These are phyloP conservation scores for Nipponia nippon DNA, from an alignment of 2,113 vertebrate species.

Conservation along the genomic window DNA sequence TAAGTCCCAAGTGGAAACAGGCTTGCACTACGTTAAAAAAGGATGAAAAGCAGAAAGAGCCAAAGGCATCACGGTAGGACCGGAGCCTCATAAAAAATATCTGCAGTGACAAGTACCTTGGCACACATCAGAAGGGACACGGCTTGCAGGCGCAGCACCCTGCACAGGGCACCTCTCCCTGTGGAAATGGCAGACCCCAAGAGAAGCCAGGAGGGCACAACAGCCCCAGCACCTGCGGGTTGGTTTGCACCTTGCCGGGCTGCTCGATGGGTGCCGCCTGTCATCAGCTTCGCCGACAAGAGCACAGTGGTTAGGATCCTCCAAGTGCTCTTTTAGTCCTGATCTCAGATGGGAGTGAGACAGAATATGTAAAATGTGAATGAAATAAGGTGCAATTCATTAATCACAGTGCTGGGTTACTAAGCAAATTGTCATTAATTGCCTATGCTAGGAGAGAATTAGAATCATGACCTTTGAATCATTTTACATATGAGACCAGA, in stretches of 20 bases:
- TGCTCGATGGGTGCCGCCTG: rapidly evolving
- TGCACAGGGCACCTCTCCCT: background rate
- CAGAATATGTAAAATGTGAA: background rate
- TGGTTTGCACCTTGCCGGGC: background rate
- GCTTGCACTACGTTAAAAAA: background rate
- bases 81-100: background rate
- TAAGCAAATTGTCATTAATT: background rate
- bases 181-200: background rate
- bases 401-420: background rate
- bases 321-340: background rate
- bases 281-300: rapidly evolving
- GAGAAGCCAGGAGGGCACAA: background rate
- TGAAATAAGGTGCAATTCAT: background rate
- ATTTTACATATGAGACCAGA: background rate
- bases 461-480: background rate
- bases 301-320: background rate
- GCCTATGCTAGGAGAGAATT: background rate
- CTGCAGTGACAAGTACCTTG: background rate
- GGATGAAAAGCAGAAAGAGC: background rate
- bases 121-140: background rate
- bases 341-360: background rate
- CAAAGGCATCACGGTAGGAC: background rate
- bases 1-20: background rate
- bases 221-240: rapidly evolving
- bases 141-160: rapidly evolving